Base-by-base conservation (phyloP, 2,113 vertebrate genomes). In the Istiophorus platypterus region DNA sequence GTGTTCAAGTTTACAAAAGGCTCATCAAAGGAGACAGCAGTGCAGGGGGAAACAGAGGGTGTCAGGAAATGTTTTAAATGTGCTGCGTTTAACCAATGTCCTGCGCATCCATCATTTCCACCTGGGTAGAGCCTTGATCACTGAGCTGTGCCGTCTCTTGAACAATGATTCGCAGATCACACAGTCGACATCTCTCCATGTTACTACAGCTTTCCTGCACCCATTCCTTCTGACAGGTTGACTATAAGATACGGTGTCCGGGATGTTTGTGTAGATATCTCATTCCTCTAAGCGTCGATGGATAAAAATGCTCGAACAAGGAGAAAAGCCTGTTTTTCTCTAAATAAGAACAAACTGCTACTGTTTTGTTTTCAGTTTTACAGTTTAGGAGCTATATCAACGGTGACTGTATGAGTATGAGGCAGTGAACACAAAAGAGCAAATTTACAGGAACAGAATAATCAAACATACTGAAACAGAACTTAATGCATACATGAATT, bases 61-160 rank as follows among this genome's bases (percentile, higher is more conserved):
- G 67, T 79, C 61, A 39, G 77, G 78, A 76, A 84, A 85, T 75
- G 78, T 73, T 89, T 81, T 66, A 79, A 87, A 82, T 89, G 82
- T 85, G 82, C 87, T 47, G 82, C 75, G 84, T 90, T 91, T 80
- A 88, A 89, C 76, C 69, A n/a, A 59, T 78, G 67, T 76, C 64
- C 61, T 13, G 75, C 29, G 22, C 88, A 90, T 92, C 85, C 89
- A 88, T 92, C 89, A 87, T 88, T 73, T 90, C 89, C 89, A 90
- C 85, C 80, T 89, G 87, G 76, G 73, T 59, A 39, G 37, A 70
- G 80, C 87, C 81, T 88, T 83, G 92, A 91, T 88, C 82, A 70
- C 76, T 82, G 89, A 88, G 80, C 85, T 73, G 85, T 54, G 52
- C 15, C 29, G 17, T 72, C 68, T 77, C 57, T 47, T 80, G 76